Conservation (phyloP, 2,797 vertebrate species). For the Crocodylus rhombifer region DNA sequence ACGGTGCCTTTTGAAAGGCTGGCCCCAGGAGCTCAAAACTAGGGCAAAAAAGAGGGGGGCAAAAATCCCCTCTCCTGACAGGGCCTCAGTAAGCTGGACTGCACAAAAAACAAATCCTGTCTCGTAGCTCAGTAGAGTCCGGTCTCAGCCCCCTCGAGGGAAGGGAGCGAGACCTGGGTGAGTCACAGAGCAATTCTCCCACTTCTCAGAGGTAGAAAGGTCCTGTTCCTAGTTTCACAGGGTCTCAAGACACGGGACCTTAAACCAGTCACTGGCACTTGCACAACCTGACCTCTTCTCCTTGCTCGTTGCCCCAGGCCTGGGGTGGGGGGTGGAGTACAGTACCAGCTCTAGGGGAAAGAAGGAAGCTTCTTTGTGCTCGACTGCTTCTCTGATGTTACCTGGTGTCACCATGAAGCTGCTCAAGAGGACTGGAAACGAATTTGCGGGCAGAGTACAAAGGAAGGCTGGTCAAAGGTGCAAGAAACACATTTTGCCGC, state of each 20-base stretch:
- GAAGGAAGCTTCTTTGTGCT: background rate
- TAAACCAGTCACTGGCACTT: background rate
- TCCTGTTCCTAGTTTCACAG: background rate
- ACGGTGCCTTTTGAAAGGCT: background rate
- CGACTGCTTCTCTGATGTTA: background rate
- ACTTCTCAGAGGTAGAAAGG: background rate
- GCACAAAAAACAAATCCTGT: background rate
- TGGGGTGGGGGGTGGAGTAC: background rate
- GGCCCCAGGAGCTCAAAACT: background rate
- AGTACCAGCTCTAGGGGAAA: background rate
- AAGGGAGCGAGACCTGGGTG: background rate
- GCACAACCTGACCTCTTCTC: background rate
- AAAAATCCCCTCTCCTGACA: background rate
- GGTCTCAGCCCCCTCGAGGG: background rate
- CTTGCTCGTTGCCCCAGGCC: too few species aligned
- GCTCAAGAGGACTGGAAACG: background rate
- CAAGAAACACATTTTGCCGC: background rate
- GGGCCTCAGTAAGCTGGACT: slow-evolving; percentile 24
- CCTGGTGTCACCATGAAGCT: background rate
- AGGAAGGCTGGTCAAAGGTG: background rate
- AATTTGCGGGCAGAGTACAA: background rate
- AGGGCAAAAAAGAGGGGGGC: too few species aligned
- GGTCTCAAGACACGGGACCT: background rate
- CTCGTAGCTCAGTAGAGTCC: background rate
- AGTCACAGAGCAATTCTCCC: background rate